These are phyloP conservation scores for Phycodurus eques DNA, from an alignment of 2,113 vertebrate species.

Conservation along the genomic window DNA sequence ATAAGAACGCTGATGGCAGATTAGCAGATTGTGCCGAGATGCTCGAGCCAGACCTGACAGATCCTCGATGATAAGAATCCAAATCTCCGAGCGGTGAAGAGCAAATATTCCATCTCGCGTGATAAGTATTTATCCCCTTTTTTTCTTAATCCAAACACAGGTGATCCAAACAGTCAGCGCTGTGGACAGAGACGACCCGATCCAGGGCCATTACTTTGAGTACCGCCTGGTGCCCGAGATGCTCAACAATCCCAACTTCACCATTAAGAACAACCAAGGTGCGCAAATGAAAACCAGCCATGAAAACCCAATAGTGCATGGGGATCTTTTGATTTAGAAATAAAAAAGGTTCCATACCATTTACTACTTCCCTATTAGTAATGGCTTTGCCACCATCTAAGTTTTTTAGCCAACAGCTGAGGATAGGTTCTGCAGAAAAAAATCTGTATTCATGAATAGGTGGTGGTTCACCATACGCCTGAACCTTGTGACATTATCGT, in stretches of 20 bases:
- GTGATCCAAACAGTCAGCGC: slow-evolving; percentile 95
- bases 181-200: slow-evolving; percentile 92
- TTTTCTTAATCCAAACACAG: slow-evolving; percentile 65
- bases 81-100: slow-evolving; percentile 58
- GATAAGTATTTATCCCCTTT: slow-evolving; percentile 13
- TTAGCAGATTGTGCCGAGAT: slow-evolving; percentile 65
- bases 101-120: slow-evolving; percentile 62
- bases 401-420: too few relatives aligned
- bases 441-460: background rate
- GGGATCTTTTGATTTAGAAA: background rate
- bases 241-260: slow-evolving; percentile 96
- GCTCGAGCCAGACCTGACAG: slow-evolving; percentile 58
- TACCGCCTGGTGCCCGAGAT: slow-evolving; percentile 93
- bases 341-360: too few relatives aligned
- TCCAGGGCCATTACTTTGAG: slow-evolving; percentile 92
- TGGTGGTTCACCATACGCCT: background rate
- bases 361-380: too few relatives aligned
- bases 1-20: slow-evolving; percentile 67
- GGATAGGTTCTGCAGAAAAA: too few relatives aligned
- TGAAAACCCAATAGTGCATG: background rate
- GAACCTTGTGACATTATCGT: background rate
- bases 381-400: too few relatives aligned
- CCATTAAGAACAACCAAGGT: slow-evolving; percentile 91
- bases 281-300: slow-evolving; percentile 8
- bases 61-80: slow-evolving; percentile 66